phyloP scores from a whole-genome alignment of 1,140 invertebrate species.

The Saxidomus purpurata region DNA sequence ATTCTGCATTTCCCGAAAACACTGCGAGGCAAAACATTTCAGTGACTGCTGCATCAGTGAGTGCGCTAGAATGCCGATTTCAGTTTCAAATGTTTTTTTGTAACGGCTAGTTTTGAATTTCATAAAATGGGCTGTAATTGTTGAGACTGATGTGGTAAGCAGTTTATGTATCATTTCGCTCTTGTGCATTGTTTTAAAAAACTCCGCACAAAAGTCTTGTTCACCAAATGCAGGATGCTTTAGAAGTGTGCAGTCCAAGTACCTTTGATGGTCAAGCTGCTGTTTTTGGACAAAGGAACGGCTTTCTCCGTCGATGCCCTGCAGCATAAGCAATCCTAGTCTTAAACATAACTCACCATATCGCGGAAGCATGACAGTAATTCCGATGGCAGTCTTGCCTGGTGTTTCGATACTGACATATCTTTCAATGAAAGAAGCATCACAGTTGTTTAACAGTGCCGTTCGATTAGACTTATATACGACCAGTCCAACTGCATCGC shows the following conservation, averaged over 20 bases:
- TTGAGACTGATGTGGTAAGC: not conserved
- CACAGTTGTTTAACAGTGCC: not conserved
- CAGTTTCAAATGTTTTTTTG: not conserved
- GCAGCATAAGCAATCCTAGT: not conserved
- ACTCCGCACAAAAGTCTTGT: not conserved
- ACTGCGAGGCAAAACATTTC: not conserved
- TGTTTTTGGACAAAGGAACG: not conserved
- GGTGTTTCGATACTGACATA: not conserved
- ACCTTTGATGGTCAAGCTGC: not conserved
- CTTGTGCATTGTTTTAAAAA: not conserved
- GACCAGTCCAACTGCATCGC: not conserved
- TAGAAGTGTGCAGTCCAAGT: not conserved
- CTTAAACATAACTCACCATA: not conserved
- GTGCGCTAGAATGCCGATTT: not conserved
- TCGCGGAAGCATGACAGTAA: not conserved
- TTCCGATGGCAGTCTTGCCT: not conserved
- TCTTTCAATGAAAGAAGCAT: not conserved
- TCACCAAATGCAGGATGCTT: not conserved
- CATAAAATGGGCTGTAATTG: not conserved
- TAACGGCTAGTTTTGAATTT: not conserved
- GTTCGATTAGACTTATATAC: not conserved
- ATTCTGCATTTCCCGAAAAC: not conserved
- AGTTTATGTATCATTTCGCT: not conserved
- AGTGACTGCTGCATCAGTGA: no score
- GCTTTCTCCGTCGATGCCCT: not conserved